Conservation (phyloP, 2,888 invertebrate genomes). For the Notodonta ziczac region DNA sequence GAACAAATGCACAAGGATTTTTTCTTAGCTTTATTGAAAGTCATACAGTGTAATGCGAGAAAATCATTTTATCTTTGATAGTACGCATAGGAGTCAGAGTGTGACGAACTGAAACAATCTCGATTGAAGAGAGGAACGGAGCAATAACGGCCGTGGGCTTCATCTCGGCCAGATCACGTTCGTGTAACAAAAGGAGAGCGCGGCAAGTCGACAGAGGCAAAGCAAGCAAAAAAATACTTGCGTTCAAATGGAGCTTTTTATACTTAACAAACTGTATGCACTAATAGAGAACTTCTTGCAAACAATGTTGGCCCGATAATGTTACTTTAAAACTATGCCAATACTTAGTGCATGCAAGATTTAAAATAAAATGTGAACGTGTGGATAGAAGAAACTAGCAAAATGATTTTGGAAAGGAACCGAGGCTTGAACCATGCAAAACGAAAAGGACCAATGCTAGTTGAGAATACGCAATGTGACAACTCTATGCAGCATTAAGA, state of each 20-base stretch:
- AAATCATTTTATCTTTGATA: constrained; percentile 63
- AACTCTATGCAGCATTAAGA: constrained; percentile 81
- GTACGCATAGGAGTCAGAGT: constrained; percentile 62
- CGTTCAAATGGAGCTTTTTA: constrained; percentile 77
- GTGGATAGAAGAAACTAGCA: constrained; percentile 23
- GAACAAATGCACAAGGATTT: constrained; percentile 63
- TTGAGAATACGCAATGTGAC: constrained; percentile 76
- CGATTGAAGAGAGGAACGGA: constrained; percentile 68
- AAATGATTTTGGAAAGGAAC: constrained; percentile 44
- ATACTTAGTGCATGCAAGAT: constrained; percentile 29
- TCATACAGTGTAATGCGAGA: constrained; percentile 47
- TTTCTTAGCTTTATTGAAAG: constrained; percentile 46
- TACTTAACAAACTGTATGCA: constrained; percentile 71
- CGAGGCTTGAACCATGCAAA: constrained; percentile 45
- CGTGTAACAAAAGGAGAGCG: constrained; percentile 76
- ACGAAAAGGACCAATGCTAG: constrained; percentile 59
- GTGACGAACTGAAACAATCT: constrained; percentile 70
- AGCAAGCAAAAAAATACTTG: constrained; percentile 65
- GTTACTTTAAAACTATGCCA: constrained; percentile 46
- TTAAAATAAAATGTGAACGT: constrained; percentile 32
- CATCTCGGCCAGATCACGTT: constrained; percentile 81
- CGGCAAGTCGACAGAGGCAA: constrained; percentile 64
- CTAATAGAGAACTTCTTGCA: constrained; percentile 53
- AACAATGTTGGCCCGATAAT: constrained; percentile 43
- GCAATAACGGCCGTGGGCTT: constrained; percentile 74